Evolutionary conservation across 1,140 invertebrate species (phyloP).

Genomic region (Eubasilissa regina): DNA sequence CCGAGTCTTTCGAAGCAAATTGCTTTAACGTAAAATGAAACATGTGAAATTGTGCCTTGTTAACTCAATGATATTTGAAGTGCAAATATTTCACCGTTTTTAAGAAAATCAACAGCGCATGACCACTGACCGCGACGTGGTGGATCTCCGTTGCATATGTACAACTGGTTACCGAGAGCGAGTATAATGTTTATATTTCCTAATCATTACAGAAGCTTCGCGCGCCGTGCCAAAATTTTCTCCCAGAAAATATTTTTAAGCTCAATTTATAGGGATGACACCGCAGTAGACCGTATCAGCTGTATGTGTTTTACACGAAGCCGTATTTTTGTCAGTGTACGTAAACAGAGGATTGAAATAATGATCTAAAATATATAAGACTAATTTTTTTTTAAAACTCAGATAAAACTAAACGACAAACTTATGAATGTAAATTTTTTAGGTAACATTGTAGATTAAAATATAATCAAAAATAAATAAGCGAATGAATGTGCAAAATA

Average conservation of each 20-base stretch:
- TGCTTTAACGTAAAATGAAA: constrained; percentile 27
- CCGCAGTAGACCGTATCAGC: too few relatives aligned
- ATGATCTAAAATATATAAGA: too few relatives aligned
- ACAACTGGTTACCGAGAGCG: constrained; percentile 1
- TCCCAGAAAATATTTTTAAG: background rate
- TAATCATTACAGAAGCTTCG: constrained; percentile 2
- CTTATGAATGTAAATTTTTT: too few relatives aligned
- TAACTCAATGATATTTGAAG: constrained; percentile 5
- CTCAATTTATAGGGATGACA: background rate
- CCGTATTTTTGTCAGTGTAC: too few relatives aligned
- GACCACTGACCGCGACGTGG: background rate
- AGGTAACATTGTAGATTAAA: too few relatives aligned
- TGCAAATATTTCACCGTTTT: constrained; percentile 14
- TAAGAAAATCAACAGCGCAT: constrained; percentile 3
- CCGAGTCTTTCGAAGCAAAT: constrained; percentile 20
- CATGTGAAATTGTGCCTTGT: constrained; percentile 15
- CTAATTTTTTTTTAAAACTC: too few relatives aligned
- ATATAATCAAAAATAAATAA: background rate
- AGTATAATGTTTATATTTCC: background rate
- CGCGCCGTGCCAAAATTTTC: constrained; percentile 8
- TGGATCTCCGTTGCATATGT: background rate
- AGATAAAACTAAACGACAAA: too few relatives aligned
- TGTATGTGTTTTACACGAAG: too few relatives aligned
- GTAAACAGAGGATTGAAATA: too few relatives aligned
- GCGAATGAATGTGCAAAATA: background rate